Conservation (phyloP, 2,113 vertebrate species). For the Callaeas wilsoni region DNA sequence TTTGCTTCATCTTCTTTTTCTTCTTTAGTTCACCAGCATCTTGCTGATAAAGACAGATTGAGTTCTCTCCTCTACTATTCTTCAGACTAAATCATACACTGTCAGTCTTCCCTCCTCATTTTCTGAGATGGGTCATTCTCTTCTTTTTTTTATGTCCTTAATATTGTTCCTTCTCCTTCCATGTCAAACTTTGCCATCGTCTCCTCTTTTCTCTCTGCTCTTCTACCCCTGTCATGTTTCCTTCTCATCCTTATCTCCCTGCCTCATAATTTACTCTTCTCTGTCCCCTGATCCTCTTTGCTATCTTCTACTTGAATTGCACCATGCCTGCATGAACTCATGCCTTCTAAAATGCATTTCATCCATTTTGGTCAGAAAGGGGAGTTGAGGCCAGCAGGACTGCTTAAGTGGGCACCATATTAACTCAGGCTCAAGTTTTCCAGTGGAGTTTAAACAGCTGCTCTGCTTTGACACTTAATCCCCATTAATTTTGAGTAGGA, state of each 20-base stretch:
- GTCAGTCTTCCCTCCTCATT: neutral
- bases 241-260: neutral
- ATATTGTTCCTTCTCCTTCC: neutral
- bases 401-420: neutral
- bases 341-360: neutral
- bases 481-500: neutral
- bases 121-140: neutral
- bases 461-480: constrained; percentile 1
- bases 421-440: neutral
- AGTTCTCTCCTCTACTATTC: neutral
- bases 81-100: neutral
- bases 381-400: neutral
- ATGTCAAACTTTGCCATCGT: neutral
- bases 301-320: neutral
- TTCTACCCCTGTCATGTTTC: neutral
- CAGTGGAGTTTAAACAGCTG: constrained; percentile 28
- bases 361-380: neutral
- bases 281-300: neutral
- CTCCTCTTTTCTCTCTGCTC: neutral
- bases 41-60: neutral
- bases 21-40: neutral
- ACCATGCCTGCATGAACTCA: neutral
- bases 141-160: neutral
- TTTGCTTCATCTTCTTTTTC: neutral
- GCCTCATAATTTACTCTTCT: neutral